A percentile compares a stretch with the other conserved stretches of the same genome.
These are phyloP conservation scores for Passer montanus DNA, from an alignment of 2,113 vertebrate genomes.

Conservation along the genomic window DNA sequence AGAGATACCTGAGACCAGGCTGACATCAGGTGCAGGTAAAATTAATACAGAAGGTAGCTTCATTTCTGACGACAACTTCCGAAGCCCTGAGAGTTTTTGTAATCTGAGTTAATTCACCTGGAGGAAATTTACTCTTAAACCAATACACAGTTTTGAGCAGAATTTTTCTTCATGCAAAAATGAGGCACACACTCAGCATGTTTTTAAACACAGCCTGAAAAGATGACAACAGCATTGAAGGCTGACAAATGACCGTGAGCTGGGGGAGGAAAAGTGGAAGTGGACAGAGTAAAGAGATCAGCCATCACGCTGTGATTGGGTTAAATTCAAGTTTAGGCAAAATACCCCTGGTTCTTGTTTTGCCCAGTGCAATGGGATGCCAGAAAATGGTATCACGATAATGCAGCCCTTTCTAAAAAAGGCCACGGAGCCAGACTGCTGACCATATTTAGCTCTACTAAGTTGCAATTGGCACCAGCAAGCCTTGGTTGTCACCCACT, in stretches of 20 bases:
- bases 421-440: not conserved
- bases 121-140: not conserved
- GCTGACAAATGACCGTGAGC: not conserved
- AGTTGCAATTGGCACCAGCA: conserved; percentile 26
- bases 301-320: not conserved
- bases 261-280: not conserved
- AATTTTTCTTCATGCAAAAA: not conserved
- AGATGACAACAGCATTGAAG: not conserved
- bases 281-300: not conserved
- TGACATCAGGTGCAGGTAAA: not conserved
- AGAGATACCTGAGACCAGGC: not conserved
- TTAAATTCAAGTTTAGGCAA: not conserved
- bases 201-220: not conserved
- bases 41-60: not conserved
- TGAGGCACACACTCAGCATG: not conserved
- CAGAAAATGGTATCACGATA: conserved; percentile 26
- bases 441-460: conserved; percentile 59
- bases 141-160: not conserved
- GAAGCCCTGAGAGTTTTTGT: not conserved
- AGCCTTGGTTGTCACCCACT: conserved; percentile 39
- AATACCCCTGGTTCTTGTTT: not conserved
- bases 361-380: not conserved
- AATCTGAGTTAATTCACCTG: not conserved
- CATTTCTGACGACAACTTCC: not conserved
- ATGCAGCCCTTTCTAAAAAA: conserved; percentile 56